phyloP scores from a whole-genome alignment of 2,888 invertebrate species.

The Tromatobia lineatoria region DNA sequence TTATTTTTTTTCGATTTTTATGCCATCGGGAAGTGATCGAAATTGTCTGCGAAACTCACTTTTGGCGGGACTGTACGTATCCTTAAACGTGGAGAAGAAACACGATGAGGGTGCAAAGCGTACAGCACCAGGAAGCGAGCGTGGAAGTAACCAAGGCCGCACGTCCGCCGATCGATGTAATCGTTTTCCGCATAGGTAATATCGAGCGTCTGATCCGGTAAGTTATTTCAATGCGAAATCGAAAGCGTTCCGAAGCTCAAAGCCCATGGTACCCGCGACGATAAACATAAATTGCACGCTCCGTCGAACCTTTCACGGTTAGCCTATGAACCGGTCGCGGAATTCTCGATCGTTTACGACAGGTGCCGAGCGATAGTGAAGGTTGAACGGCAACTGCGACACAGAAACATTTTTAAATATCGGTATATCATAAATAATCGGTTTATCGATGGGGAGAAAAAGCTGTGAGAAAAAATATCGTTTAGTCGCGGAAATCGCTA shows the following conservation, averaged over 20 bases:
- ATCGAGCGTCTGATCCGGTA: constrained; percentile 74
- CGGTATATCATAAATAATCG: not conserved
- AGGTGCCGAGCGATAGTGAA: constrained; percentile 14
- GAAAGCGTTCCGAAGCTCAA: constrained; percentile 54
- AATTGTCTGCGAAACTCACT: too few relatives aligned
- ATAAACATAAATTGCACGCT: constrained; percentile 73
- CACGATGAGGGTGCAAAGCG: constrained; percentile 45
- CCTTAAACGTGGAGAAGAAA: constrained; percentile 24
- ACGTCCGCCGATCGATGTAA: constrained; percentile 71
- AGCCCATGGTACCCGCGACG: constrained; percentile 45
- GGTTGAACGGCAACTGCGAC: not conserved
- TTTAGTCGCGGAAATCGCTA: too few relatives aligned
- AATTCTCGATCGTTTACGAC: constrained; percentile 21
- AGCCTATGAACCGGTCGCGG: not conserved
- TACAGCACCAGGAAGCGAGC: constrained; percentile 29
- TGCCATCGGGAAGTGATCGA: too few relatives aligned
- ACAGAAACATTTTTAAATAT: not conserved
- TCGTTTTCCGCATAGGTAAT: constrained; percentile 72
- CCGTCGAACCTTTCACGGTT: constrained; percentile 59
- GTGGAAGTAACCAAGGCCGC: constrained; percentile 21
- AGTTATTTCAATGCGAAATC: constrained; percentile 74
- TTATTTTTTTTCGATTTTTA: too few relatives aligned
- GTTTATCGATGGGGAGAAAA: not conserved
- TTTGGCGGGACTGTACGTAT: too few relatives aligned
- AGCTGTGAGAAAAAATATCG: too few relatives aligned